These are phyloP conservation scores for Erythrocebus patas DNA, from an alignment of 2,113 vertebrate genomes.

Conservation along the genomic window DNA sequence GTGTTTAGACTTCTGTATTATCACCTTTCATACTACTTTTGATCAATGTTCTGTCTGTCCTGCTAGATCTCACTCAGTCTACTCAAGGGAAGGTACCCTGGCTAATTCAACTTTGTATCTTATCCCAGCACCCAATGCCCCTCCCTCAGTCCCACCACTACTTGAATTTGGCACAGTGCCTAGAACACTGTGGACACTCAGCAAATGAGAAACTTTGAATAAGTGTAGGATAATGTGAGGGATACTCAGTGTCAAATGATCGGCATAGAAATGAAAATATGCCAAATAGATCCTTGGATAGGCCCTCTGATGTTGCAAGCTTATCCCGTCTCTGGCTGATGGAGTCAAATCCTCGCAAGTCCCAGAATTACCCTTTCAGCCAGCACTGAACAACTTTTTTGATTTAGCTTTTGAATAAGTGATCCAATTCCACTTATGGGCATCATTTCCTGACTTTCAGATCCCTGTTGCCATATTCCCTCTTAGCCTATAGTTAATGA, in stretches of 20 bases:
- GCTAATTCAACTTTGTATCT: neutral
- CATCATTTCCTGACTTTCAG: neutral
- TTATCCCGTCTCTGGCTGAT: neutral
- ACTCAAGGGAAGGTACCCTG: neutral
- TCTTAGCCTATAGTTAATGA: neutral
- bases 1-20: neutral
- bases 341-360: constrained; percentile 12
- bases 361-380: neutral
- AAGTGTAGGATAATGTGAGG: neutral
- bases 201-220: neutral
- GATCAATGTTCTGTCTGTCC: neutral
- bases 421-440: neutral
- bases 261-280: neutral
- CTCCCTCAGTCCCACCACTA: neutral
- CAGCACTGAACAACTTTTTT: neutral
- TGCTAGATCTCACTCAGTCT: neutral
- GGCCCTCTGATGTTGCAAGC: neutral
- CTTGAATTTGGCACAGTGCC: neutral
- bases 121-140: neutral
- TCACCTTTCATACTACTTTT: neutral
- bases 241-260: neutral
- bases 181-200: neutral
- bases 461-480: neutral
- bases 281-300: neutral
- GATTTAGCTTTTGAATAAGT: neutral